Evolutionary conservation across 2,113 vertebrate species (phyloP), one percentile per base, ranked within the genome.

Genomic region (Alouatta palliata): DNA sequence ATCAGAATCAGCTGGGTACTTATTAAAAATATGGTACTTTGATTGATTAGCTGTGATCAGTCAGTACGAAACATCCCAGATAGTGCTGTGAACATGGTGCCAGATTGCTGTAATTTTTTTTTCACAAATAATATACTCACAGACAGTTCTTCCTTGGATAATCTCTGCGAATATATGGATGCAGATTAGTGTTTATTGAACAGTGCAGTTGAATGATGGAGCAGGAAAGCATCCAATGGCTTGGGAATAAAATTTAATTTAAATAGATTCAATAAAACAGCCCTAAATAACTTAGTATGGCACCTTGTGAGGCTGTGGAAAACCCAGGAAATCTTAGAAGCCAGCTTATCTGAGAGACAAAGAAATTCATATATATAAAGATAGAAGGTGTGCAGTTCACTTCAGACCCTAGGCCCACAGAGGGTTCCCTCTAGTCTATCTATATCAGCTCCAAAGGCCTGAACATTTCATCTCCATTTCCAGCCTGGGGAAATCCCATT

Each of bases 221-320:
- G 14, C 90, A 47, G 37, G 19, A 80, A 58, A n/a, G 11, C 61
- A 94, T 66, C 61, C 45, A 27, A 40, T 47, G 35, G 71, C 47
- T 56, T 96, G 54, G 23, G 70, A 87, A 73, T 91, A 77, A 90
- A 93, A 66, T 96, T 93, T 93, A 87, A 90, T 91, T 83, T 93
- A 80, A 97, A 92, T 49, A 21, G 35, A 68, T 95, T 84, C 86
- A 97, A 45, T 93, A 49, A 70, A 90, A 87, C 14, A 90, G 64
- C 32, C 23, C 73, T 2, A 9, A 2, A 47, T n/a, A 80, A n/a
- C 25, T 87, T 80, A 19, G 8, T 84, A 25, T 68, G 58, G 19
- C 8, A 25, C 14, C 27, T 76, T 80, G 21, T 66, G 58, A 83
- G 35, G 7, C 35, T 70, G 54, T 45, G 20, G 21, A 76, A 95